Evolutionary conservation across 2,113 vertebrate genomes (phyloP).

Genomic region (Amia ocellicauda): DNA sequence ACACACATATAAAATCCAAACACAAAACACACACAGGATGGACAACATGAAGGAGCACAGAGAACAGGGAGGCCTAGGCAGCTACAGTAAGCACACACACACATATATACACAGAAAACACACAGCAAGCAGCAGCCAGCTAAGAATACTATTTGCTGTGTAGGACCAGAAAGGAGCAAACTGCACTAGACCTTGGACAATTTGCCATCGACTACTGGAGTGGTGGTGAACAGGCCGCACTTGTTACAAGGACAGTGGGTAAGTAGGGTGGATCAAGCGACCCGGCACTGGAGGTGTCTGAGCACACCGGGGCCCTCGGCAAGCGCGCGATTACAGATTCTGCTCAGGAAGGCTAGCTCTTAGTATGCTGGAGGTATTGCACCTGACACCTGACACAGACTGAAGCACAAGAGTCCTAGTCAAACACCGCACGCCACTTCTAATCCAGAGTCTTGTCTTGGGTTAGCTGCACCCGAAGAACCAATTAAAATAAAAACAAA

Average conservation of each 20-base stretch:
- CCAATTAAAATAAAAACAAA: no score
- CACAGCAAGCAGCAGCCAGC: conserved; percentile 3
- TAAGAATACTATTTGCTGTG: not conserved
- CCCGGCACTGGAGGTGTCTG: no score
- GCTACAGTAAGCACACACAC: conserved; percentile 6
- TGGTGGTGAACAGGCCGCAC: no score
- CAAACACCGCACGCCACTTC: conserved; percentile 19
- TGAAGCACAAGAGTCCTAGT: conserved; percentile 24
- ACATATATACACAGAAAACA: not conserved
- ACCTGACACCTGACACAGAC: no score
- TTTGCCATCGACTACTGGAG: no score
- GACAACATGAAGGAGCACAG: not conserved
- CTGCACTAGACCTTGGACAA: not conserved
- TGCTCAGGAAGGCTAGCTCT: no score
- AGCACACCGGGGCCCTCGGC: no score
- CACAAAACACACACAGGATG: conserved; percentile 32
- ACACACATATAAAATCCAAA: conserved; percentile 29
- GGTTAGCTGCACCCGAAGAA: no score
- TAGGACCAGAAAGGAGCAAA: not conserved
- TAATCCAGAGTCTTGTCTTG: conserved; percentile 3
- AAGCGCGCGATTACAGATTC: no score
- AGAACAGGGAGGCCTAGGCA: not conserved
- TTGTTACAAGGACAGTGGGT: no score
- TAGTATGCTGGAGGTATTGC: conserved; percentile 8
- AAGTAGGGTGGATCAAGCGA: no score